Evolutionary conservation across 2,888 invertebrate genomes (phyloP), one percentile per base, ranked within the genome.

Genomic region (Tinea semifulvella): DNA sequence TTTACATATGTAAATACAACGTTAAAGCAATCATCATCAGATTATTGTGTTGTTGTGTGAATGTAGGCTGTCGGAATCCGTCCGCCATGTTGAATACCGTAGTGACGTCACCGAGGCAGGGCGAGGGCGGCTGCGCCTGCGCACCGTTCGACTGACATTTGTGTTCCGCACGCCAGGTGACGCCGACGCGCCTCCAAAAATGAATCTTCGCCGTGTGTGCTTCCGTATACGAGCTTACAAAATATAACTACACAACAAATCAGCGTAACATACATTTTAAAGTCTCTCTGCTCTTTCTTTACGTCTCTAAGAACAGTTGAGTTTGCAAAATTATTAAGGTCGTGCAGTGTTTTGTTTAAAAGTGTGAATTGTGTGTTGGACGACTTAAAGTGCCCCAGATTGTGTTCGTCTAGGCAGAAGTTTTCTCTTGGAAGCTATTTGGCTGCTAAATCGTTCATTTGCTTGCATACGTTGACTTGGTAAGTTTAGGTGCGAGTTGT

Each of bases 11-110:
- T n/a, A n/a, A 27, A 3, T 31, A 14, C 31, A 31, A 31, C 13
- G 31, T 11, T n/a, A 31, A 31, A 31, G 13, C 7, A 31, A 2
- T 31, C 2, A 31, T 31, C 11, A 3, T 2, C 14, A 31, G 11
- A 31, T 31, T 14, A 4, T 13, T 31, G 6, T 13, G 6, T 14
- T 31, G 3, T 31, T 14, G 31, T 13, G 14, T n/a, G 31, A 31
- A 55, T 59, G 68, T 69, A 76, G 77, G 77, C 72, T 77, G 75
- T 77, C 77, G 65, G 66, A 80, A 79, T 76, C 77, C 75, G 54
- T 49, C 67, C 66, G 79, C 80, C 80, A 80, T 80, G 71, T 79
- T 80, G 76, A 79, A 80, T 80, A 75, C 75, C 76, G 54, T 47
- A 54, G 61, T 80, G 79, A 79, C 77, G 80, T 80, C 77, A 79